These are phyloP conservation scores for Nannobrachium achirus DNA, from an alignment of 2,113 vertebrate species.

Conservation along the genomic window DNA sequence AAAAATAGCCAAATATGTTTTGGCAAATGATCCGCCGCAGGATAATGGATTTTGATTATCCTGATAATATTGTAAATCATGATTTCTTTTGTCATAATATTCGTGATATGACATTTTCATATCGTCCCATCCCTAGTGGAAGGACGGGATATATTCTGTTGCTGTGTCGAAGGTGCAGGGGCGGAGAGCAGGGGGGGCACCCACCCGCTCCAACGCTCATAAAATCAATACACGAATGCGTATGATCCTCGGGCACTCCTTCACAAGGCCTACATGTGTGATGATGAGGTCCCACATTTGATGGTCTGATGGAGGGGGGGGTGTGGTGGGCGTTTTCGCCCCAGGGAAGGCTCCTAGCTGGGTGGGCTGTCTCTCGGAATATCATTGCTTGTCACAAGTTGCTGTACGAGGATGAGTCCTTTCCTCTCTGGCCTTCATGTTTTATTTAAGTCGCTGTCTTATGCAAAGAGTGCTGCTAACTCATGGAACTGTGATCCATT, in stretches of 20 bases:
- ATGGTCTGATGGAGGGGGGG: constrained; percentile 52
- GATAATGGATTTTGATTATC: no score
- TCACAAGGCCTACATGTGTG: constrained; percentile 19
- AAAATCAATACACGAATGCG: constrained; percentile 35
- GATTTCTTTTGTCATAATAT: no score
- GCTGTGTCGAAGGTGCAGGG: constrained; percentile 18
- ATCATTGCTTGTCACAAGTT: constrained; percentile 67
- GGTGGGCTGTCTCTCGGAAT: constrained; percentile 63
- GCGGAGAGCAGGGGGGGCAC: constrained; percentile 3
- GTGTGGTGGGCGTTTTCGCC: constrained; percentile 29
- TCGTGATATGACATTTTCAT: no score
- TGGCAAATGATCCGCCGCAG: no score
- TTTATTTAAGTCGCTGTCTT: constrained; percentile 74
- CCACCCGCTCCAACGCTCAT: constrained; percentile 19
- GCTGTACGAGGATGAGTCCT: constrained; percentile 51
- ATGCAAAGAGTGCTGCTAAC: constrained; percentile 61
- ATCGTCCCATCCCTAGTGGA: no score
- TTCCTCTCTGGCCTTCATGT: constrained; percentile 70
- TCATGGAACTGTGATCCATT: constrained; percentile 65
- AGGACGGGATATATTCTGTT: background rate
- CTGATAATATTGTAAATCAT: no score
- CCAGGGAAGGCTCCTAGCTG: constrained; percentile 39
- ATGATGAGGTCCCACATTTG: constrained; percentile 33
- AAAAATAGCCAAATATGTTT: no score
- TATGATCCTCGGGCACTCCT: constrained; percentile 47